phyloP scores from a whole-genome alignment of 1,140 invertebrate species.

The Heliconius hewitsoni region DNA sequence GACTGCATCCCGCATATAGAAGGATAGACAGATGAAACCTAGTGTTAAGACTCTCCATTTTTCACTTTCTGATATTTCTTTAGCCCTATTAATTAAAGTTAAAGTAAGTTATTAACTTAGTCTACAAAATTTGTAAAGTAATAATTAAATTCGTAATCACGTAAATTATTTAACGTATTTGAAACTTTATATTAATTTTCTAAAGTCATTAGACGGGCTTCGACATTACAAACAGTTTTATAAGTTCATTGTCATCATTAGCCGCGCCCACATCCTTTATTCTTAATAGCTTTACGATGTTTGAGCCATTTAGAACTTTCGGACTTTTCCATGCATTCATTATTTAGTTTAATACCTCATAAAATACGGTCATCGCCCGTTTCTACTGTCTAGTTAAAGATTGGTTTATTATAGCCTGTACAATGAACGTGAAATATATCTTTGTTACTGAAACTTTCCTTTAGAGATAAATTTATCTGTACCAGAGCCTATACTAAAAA shows the following conservation, averaged over 20 bases:
- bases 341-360: slow-evolving; percentile 37
- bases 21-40: too few relatives aligned
- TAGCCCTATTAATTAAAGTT: too few relatives aligned
- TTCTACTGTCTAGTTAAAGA: slow-evolving; percentile 33
- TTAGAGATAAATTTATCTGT: neutral
- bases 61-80: too few relatives aligned
- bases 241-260: slow-evolving; percentile 38
- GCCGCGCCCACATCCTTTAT: slow-evolving; percentile 31
- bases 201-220: slow-evolving; percentile 10
- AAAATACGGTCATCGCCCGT: slow-evolving; percentile 19
- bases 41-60: too few relatives aligned
- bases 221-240: slow-evolving; percentile 19
- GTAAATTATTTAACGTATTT: neutral
- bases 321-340: slow-evolving; percentile 32
- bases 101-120: too few relatives aligned
- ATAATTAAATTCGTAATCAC: neutral
- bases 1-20: too few relatives aligned
- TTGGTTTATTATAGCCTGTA: slow-evolving; percentile 46
- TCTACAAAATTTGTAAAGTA: neutral
- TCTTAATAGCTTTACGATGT: slow-evolving; percentile 33
- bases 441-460: slow-evolving; percentile 44
- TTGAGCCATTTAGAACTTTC: slow-evolving; percentile 27
- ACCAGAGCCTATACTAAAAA: too few relatives aligned
- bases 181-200: neutral
- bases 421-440: slow-evolving; percentile 34